Percentiles rank a stretch among this genome's conserved stretches.
These are phyloP conservation scores for Whitmania pigra DNA, from an alignment of 1,140 invertebrate species.

Conservation along the genomic window DNA sequence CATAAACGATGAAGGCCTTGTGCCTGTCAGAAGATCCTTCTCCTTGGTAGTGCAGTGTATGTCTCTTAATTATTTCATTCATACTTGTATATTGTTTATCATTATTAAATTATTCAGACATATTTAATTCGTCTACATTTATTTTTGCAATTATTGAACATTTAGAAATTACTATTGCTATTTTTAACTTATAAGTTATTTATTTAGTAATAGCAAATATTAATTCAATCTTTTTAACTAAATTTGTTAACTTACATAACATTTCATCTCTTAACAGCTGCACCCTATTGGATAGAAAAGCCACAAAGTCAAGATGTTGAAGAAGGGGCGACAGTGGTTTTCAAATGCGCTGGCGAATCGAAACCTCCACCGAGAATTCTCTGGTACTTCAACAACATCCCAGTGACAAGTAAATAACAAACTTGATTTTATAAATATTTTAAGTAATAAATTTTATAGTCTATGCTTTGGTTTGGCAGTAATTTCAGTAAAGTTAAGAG, in stretches of 20 bases:
- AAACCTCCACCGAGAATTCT: slow-evolving; percentile 70
- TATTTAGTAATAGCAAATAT: no score
- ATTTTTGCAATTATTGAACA: no score
- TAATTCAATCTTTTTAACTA: slow-evolving; percentile 4
- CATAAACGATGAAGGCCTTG: slow-evolving; percentile 30
- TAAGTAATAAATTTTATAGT: no score
- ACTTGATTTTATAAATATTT: background rate
- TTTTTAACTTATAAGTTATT: no score
- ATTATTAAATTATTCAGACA: no score
- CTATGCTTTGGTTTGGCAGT: no score
- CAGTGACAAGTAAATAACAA: slow-evolving; percentile 49
- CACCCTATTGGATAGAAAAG: slow-evolving; percentile 77
- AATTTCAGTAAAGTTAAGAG: no score
- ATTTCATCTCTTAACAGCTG: slow-evolving; percentile 44
- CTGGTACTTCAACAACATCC: slow-evolving; percentile 92
- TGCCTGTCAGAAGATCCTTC: slow-evolving; percentile 24
- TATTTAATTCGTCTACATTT: no score
- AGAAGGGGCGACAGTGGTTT: slow-evolving; percentile 77
- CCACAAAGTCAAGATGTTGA: slow-evolving; percentile 60
- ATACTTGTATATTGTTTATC: no score
- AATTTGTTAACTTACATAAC: background rate
- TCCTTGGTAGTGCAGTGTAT: slow-evolving; percentile 33
- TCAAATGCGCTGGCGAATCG: slow-evolving; percentile 74
- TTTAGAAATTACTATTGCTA: no score
- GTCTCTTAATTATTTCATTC: slow-evolving; percentile 18